Conservation (phyloP, 2,113 vertebrate genomes). For the Cyanocitta stelleri region DNA sequence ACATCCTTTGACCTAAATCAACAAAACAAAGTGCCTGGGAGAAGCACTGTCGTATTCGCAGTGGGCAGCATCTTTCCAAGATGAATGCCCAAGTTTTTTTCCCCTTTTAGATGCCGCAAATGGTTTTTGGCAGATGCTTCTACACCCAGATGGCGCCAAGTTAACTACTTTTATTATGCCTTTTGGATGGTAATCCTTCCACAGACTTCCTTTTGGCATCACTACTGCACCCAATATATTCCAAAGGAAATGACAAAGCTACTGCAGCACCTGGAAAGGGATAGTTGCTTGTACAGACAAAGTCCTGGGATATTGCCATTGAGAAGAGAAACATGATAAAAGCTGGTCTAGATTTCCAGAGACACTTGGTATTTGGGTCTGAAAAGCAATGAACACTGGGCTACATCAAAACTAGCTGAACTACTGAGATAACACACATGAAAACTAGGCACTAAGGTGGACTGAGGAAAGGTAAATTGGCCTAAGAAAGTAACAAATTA, state of each 20-base stretch:
- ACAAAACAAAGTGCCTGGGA: constrained; percentile 32
- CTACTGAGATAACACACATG: background rate
- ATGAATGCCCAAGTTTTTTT: constrained; percentile 36
- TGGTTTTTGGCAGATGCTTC: constrained; percentile 58
- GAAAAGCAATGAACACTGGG: constrained; percentile 8
- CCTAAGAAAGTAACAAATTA: constrained; percentile 18
- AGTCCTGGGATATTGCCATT: constrained; percentile 35
- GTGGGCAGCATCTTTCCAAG: constrained; percentile 51
- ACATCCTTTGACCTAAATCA: constrained; percentile 51
- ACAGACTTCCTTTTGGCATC: constrained; percentile 63
- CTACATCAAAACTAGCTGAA: constrained; percentile 11
- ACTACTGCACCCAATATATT: constrained; percentile 58
- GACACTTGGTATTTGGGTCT: background rate
- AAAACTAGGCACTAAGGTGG: background rate
- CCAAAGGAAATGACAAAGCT: constrained; percentile 66
- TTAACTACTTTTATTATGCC: constrained; percentile 64
- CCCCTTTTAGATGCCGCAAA: constrained; percentile 43
- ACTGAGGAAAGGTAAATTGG: background rate
- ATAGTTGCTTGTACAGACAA: constrained; percentile 51
- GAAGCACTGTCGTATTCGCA: background rate
- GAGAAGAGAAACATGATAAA: constrained; percentile 37
- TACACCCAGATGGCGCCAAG: constrained; percentile 58
- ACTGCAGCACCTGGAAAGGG: constrained; percentile 59
- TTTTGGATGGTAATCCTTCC: constrained; percentile 60
- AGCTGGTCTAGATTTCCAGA: background rate